A percentile compares a stretch with the other conserved stretches of the same genome.
Evolutionary conservation across 2,797 vertebrate species (phyloP).

Genomic region (Apogon talboti): DNA sequence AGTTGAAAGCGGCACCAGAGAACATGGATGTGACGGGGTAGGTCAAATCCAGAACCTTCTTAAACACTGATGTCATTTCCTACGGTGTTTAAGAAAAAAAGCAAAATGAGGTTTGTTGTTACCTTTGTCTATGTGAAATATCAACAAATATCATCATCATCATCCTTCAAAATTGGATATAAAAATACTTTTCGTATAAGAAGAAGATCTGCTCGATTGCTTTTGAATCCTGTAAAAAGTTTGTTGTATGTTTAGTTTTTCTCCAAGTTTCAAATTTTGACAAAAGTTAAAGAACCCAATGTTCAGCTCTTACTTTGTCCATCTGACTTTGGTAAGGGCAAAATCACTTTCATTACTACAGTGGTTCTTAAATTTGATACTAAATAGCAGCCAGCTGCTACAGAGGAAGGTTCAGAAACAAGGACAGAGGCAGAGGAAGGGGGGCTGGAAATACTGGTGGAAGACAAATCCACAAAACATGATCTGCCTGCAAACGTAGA

Average conservation of each 20-base stretch:
- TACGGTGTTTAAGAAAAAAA: slow-evolving; percentile 54
- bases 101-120: not conserved
- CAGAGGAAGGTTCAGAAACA: slow-evolving; percentile 27
- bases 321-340: slow-evolving; percentile 21
- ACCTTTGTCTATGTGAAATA: not conserved
- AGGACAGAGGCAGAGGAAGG: slow-evolving; percentile 29
- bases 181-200: not conserved
- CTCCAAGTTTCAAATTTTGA: not conserved
- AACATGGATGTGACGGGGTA: slow-evolving; percentile 98
- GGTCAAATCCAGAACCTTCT: slow-evolving; percentile 92
- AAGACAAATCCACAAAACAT: slow-evolving; percentile 29
- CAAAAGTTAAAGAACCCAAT: not conserved
- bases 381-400: slow-evolving; percentile 26
- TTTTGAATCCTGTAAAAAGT: not conserved
- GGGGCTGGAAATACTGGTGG: not conserved
- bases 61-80: slow-evolving; percentile 93
- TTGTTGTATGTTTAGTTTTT: not conserved
- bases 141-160: not conserved
- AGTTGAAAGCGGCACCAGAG: slow-evolving; percentile 93
- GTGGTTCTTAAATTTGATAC: slow-evolving; percentile 24
- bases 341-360: slow-evolving; percentile 14
- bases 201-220: not conserved
- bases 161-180: not conserved
- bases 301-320: not conserved
- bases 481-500: slow-evolving; percentile 29